A percentile compares a stretch with the other conserved stretches of the same genome.
phyloP scores from a whole-genome alignment of 2,113 vertebrate species.

The Corapipo altera region DNA sequence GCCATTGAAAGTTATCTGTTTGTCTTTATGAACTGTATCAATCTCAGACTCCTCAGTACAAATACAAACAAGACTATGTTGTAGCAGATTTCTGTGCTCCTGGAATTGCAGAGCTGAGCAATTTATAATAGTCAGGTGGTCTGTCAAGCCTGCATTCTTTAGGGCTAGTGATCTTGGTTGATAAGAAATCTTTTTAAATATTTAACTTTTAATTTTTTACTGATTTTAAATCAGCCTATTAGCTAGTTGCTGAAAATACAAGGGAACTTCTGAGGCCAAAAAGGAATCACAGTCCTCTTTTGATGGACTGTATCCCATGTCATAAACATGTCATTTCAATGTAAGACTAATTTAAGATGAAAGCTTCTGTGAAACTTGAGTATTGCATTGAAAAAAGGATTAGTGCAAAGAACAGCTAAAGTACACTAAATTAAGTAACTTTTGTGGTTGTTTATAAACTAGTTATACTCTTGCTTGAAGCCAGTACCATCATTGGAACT shows the following conservation, averaged over 20 bases:
- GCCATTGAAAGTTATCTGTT: conserved; percentile 8
- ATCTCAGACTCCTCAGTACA: neutral
- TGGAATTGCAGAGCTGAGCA: neutral
- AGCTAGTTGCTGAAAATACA: neutral
- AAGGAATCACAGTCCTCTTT: neutral
- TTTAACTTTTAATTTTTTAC: neutral
- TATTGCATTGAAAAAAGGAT: neutral
- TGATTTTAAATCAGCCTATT: neutral
- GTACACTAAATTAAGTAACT: neutral
- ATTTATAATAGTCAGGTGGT: neutral
- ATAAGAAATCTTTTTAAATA: neutral
- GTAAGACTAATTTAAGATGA: neutral
- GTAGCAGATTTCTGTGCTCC: neutral
- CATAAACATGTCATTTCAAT: neutral
- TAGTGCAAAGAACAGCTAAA: neutral
- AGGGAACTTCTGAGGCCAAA: neutral
- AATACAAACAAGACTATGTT: neutral
- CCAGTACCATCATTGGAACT: neutral
- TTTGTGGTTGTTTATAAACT: conserved; percentile 3
- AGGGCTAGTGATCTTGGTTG: neutral
- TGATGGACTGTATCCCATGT: neutral
- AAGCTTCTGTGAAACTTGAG: neutral
- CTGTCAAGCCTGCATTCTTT: neutral
- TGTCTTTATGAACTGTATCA: conserved; percentile 26
- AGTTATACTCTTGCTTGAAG: neutral